Evolutionary conservation across 2,888 invertebrate species (phyloP).

Genomic region (Xanthia icteritia): DNA sequence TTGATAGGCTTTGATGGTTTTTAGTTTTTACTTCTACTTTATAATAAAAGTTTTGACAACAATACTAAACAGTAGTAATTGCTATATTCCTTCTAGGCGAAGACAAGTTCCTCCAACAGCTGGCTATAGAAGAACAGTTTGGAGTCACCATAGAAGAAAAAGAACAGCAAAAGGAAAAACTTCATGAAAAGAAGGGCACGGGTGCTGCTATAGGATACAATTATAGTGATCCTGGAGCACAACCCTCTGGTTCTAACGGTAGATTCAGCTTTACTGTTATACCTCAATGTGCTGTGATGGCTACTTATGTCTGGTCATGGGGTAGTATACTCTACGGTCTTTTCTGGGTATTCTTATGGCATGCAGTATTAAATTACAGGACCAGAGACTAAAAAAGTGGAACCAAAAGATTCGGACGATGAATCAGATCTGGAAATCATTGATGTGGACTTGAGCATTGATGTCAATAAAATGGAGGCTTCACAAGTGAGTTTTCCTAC

Average conservation of each 20-base stretch:
- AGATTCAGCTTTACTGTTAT: conserved; percentile 85
- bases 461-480: conserved; percentile 91
- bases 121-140: conserved; percentile 98
- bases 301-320: conserved; percentile 68
- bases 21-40: background rate
- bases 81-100: conserved; percentile 93
- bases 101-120: conserved; percentile 98
- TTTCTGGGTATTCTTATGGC: conserved; percentile 81
- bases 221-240: conserved; percentile 94
- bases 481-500: conserved; percentile 83
- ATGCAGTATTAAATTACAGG: conserved; percentile 88
- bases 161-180: conserved; percentile 89
- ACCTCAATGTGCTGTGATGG: conserved; percentile 68
- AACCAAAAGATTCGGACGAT: conserved; percentile 95
- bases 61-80: background rate
- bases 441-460: conserved; percentile 92
- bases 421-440: conserved; percentile 96
- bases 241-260: conserved; percentile 87
- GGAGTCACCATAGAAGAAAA: conserved; percentile 95
- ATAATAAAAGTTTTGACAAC: background rate
- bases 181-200: conserved; percentile 93
- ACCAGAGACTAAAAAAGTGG: conserved; percentile 82
- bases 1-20: too few species aligned
- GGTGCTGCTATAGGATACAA: conserved; percentile 98
- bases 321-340: conserved; percentile 69